Base-by-base conservation (phyloP, 2,113 vertebrate genomes). In the Actinemys pallida region DNA sequence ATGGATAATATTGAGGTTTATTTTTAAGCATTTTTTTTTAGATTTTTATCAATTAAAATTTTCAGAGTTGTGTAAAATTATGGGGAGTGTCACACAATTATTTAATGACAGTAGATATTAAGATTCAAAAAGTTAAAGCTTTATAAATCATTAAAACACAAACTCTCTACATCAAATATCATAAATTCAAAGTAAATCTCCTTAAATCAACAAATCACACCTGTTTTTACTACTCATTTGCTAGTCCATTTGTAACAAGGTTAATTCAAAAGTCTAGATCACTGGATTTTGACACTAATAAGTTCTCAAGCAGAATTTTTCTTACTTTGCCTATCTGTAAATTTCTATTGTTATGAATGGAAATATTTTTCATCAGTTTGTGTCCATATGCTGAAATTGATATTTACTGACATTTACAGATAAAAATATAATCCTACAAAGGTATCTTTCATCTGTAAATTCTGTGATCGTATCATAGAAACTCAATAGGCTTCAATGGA, bases 401-500 rank as follows among this genome's bases (percentile, higher is more conserved):
- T n/a, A 69, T 69, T 69, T 69, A n/a, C 62, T 35, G 59, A 35
- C 27, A 31, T 62, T 59, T 35, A 35, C 27, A 31, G 62, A 69
- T 69, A 69, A 69, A 31, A 69, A n/a, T 19, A 8, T 35, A n/a
- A 69, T 17, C 31, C 59, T 76, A 42, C 57, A 81, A 2, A 14
- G 88, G 2, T 83, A 49, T 86, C 72, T 92, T 76, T 79, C 49
- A 53, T 47, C 90, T 86, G 89, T 94, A 90, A 85, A 59, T 87
- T 24, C 31, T 53, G 45, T 42, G 35, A 82, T 16, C 57, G 81
- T 85, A 59, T 47, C 1, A 79, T 24, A 75, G n/a, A 75, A 75
- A 75, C 20, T 42, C 19, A n/a, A 42, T 75, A 11, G 8, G n/a
- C 4, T 75, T 75, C 31, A 75, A 24, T 22, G 20, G 14, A 42